Conservation (phyloP, 2,113 vertebrate genomes). For the Numida meleagris region DNA sequence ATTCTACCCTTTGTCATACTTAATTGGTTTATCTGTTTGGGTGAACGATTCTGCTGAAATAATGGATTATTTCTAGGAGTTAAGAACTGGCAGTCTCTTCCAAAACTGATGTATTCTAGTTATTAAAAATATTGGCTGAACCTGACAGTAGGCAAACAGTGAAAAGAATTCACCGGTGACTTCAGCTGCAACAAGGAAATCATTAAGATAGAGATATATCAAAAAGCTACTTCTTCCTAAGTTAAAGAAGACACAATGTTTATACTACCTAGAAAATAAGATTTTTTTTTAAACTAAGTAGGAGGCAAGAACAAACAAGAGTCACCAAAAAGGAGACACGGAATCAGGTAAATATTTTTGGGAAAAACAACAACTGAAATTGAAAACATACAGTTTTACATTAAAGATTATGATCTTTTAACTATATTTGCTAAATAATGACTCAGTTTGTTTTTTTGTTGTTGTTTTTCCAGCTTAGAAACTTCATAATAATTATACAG, state of each 20-base stretch:
- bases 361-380: not conserved
- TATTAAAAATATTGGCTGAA: not conserved
- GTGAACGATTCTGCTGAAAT: not conserved
- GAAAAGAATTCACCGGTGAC: not conserved
- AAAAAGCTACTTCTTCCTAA: not conserved
- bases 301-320: not conserved
- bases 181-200: not conserved
- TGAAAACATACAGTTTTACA: not conserved
- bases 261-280: not conserved
- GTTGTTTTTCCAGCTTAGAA: not conserved
- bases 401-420: not conserved
- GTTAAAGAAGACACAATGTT: not conserved
- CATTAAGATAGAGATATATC: not conserved
- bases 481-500: not conserved
- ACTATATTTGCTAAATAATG: not conserved
- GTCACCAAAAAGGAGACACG: not conserved
- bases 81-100: not conserved
- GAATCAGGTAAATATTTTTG: not conserved
- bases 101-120: not conserved
- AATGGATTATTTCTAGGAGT: not conserved
- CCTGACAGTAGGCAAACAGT: not conserved
- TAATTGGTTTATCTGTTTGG: not conserved
- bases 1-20: not conserved
- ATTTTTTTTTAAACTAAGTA: not conserved
- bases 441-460: not conserved